phyloP scores from a whole-genome alignment of 2,113 vertebrate genomes.

The Epinephelus lanceolatus region DNA sequence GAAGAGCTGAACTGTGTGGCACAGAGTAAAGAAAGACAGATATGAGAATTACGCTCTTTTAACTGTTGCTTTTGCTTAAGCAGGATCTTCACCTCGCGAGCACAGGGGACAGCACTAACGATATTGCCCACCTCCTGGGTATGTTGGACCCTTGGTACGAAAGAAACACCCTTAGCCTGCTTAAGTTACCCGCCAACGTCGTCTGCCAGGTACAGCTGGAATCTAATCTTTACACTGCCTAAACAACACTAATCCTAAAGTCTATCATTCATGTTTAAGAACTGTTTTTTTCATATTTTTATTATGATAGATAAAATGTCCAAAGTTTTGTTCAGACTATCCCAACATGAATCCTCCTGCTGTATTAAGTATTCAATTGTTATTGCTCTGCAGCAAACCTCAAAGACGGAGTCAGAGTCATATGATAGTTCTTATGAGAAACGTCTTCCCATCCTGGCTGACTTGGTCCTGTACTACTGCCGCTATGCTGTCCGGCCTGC shows the following conservation, averaged over 20 bases:
- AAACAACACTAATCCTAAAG: not conserved
- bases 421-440: constrained; percentile 77
- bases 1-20: not conserved
- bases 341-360: not conserved
- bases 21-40: not conserved
- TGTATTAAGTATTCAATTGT: not conserved
- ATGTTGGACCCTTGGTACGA: constrained; percentile 98
- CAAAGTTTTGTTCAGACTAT: not conserved
- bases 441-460: constrained; percentile 92
- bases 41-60: not conserved
- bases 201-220: constrained; percentile 90
- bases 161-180: constrained; percentile 92
- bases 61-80: constrained; percentile 20
- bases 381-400: constrained; percentile 81
- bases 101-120: constrained; percentile 90
- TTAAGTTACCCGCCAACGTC: constrained; percentile 89
- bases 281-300: no score
- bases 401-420: constrained; percentile 85
- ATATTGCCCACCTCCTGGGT: constrained; percentile 94
- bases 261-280: not conserved
- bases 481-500: constrained; percentile 88
- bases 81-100: constrained; percentile 63
- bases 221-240: not conserved
- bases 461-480: constrained; percentile 97
- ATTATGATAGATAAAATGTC: not conserved